These are phyloP conservation scores for Camponotus pennsylvanicus DNA, from an alignment of 1,140 invertebrate genomes.

Conservation along the genomic window DNA sequence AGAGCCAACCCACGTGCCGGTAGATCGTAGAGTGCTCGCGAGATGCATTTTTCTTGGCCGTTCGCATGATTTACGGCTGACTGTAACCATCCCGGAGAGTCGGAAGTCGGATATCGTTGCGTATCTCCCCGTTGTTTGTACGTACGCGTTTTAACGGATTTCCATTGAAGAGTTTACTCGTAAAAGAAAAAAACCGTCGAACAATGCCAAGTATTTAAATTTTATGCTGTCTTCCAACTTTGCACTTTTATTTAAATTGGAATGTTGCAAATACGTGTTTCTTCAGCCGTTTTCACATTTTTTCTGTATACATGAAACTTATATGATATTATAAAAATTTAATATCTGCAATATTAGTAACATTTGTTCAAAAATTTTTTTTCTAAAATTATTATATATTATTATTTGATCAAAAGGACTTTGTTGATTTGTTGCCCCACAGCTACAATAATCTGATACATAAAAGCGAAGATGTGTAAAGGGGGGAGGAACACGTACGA, in stretches of 20 bases:
- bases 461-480: neutral
- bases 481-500: neutral
- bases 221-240: neutral
- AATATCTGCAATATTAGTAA: neutral
- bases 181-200: neutral
- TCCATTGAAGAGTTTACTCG: slow-evolving; percentile 5
- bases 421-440: neutral
- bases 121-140: slow-evolving; percentile 54
- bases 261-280: neutral
- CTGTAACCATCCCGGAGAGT: slow-evolving; percentile 56
- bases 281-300: neutral
- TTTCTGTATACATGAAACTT: too few species aligned
- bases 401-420: slow-evolving; percentile 7
- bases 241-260: neutral
- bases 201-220: neutral
- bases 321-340: neutral
- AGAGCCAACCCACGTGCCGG: slow-evolving; percentile 73
- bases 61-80: slow-evolving; percentile 66
- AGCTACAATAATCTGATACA: neutral
- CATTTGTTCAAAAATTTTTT: neutral
- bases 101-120: slow-evolving; percentile 65
- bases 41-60: slow-evolving; percentile 65
- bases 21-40: slow-evolving; percentile 75
- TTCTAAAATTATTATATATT: neutral
- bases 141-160: slow-evolving; percentile 54